phyloP scores from a whole-genome alignment of 2,888 invertebrate genomes.

The Theretra japonica region DNA sequence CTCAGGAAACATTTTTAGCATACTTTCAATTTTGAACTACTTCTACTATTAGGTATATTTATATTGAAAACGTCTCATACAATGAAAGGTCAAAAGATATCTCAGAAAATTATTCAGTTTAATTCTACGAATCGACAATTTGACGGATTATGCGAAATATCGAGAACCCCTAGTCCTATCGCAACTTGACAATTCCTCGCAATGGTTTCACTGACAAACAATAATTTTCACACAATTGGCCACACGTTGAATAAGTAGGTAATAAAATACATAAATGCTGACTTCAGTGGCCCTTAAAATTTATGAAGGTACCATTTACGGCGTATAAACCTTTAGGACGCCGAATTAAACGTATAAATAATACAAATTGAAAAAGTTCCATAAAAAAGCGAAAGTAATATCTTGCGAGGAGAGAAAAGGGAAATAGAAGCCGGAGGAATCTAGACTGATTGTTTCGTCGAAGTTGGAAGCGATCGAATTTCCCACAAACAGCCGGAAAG shows the following conservation, averaged over 20 bases:
- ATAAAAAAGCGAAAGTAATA: constrained; percentile 21
- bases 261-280: constrained; percentile 34
- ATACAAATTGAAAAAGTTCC: constrained; percentile 32
- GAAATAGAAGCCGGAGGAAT: constrained; percentile 31
- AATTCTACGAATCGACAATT: neutral
- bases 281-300: constrained; percentile 31
- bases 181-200: neutral
- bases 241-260: constrained; percentile 32
- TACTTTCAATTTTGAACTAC: too few species aligned
- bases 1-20: too few species aligned
- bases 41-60: too few species aligned
- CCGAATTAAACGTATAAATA: constrained; percentile 32
- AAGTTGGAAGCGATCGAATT: constrained; percentile 37
- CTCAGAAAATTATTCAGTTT: neutral
- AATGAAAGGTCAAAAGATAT: neutral
- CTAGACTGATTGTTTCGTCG: constrained; percentile 35
- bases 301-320: constrained; percentile 34
- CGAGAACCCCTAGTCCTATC: neutral
- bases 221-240: constrained; percentile 33
- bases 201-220: constrained; percentile 23
- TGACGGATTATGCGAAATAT: neutral
- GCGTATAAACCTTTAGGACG: constrained; percentile 29
- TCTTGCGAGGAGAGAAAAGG: constrained; percentile 11
- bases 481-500: constrained; percentile 43
- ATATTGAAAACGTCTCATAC: too few species aligned